Percentiles rank a stretch among this genome's conserved stretches.
Evolutionary conservation across 2,888 invertebrate genomes (phyloP).

Genomic region (Megalurothrips usitatus): DNA sequence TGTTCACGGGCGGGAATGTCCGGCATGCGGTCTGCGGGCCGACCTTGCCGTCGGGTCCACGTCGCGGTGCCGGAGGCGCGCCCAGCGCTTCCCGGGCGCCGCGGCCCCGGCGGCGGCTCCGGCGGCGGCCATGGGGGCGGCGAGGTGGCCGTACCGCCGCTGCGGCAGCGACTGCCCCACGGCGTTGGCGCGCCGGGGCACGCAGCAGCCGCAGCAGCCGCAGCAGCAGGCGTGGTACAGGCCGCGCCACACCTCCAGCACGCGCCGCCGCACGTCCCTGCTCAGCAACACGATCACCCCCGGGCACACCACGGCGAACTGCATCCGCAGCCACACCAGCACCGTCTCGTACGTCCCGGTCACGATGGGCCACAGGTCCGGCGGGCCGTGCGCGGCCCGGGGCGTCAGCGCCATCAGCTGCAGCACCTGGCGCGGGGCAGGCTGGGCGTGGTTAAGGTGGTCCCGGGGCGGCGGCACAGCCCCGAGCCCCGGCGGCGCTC

Average conservation of each 20-base stretch:
- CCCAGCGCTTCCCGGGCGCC: background rate
- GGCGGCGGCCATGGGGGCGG: background rate
- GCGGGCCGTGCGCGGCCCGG: constrained; percentile 14
- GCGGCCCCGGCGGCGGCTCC: background rate
- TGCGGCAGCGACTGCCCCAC: background rate
- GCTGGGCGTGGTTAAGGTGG: background rate
- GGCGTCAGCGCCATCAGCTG: background rate
- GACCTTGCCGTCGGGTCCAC: background rate
- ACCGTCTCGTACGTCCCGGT: constrained; percentile 27
- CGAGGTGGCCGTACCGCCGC: background rate
- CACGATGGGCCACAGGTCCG: constrained; percentile 27
- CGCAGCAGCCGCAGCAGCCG: constrained; percentile 4
- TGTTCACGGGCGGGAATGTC: too few relatives aligned
- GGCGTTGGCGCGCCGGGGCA: constrained; percentile 33
- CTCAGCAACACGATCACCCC: constrained; percentile 20
- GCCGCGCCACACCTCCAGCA: background rate
- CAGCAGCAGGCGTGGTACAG: constrained; percentile 30
- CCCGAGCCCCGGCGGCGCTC: background rate
- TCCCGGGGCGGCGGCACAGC: too few relatives aligned
- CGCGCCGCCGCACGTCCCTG: constrained; percentile 39
- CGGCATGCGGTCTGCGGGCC: too few relatives aligned
- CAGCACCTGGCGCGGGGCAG: background rate
- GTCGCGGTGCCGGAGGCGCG: background rate
- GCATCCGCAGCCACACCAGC: constrained; percentile 11
- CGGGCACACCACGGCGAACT: constrained; percentile 10